Base-by-base conservation (phyloP, 2,888 invertebrate species). In the Cactoblastis cactorum region DNA sequence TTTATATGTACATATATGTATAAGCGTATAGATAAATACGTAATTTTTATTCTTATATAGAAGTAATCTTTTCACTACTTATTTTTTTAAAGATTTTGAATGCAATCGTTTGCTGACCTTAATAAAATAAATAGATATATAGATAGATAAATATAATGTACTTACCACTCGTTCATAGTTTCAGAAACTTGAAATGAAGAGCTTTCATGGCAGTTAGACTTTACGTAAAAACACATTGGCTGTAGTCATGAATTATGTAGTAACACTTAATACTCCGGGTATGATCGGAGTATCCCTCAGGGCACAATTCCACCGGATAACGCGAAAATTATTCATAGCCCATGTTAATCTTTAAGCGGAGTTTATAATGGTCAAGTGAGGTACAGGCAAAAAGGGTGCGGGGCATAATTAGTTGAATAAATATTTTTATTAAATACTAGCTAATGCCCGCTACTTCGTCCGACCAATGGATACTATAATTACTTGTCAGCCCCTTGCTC, bases 251-350 rank as follows among this genome's bases (percentile, higher is more conserved):
- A 35, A 35, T 35, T 35, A 35, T 35, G 14, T 15, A 35, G 12
- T 15, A 35, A 14, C 24, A 41, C 22, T 8, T 38, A 6, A 41
- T 24, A 14, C 14, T 12, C 12, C 12, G 14, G 11, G 28, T 28
- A 43, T 28, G 17, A 43, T 43, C 28, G 43, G 28, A 43, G 41
- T 28, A 17, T 28, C 28, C 43, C 32, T 17, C 11, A 15, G 43
- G 28, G 43, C 6, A 43, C 43, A 28, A 43, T 43, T 17, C 15
- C 5, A 17, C 28, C 12, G 43, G 3, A 15, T 17, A 43, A 28
- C 15, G 43, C 24, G 28, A 6, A 28, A 43, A 43, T 43, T 43
- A 43, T 43, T 43, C 43, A 43, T 14, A 17, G 11, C 32, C 28
- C 17, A 17, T 28, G 41, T 41, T 41, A 41, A 41, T 41, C 41